These are phyloP conservation scores for Parnassius apollo DNA, from an alignment of 2,888 invertebrate species.

Conservation along the genomic window DNA sequence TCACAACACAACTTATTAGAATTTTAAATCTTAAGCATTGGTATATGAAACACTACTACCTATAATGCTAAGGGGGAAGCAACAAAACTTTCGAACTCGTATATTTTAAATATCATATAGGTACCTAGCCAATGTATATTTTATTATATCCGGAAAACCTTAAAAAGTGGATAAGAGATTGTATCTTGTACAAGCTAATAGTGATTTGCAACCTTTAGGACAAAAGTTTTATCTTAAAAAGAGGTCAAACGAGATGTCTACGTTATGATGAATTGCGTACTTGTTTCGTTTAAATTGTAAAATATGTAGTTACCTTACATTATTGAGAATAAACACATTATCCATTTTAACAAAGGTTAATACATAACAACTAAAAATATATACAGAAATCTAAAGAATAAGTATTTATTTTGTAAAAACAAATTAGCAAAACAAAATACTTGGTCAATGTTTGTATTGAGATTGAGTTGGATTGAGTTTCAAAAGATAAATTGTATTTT, in stretches of 20 bases:
- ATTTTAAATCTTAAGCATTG: too few relatives aligned
- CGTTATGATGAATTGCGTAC: slow-evolving; percentile 19
- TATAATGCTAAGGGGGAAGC: not conserved
- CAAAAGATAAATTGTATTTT: not conserved
- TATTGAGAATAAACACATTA: slow-evolving; percentile 64
- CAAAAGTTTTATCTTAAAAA: slow-evolving; percentile 23
- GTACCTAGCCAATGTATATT: too few relatives aligned
- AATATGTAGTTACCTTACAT: slow-evolving; percentile 55
- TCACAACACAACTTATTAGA: too few relatives aligned
- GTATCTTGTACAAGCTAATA: too few relatives aligned
- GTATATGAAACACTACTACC: too few relatives aligned
- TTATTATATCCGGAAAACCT: too few relatives aligned
- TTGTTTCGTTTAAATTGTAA: slow-evolving; percentile 1
- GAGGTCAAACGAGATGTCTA: slow-evolving; percentile 38
- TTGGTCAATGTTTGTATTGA: not conserved
- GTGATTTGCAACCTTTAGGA: not conserved
- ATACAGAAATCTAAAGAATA: not conserved
- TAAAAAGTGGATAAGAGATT: not conserved
- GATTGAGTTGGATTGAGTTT: not conserved
- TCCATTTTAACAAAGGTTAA: slow-evolving; percentile 52
- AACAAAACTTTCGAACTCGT: slow-evolving; percentile 1
- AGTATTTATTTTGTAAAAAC: slow-evolving; percentile 2
- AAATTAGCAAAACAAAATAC: slow-evolving; percentile 9
- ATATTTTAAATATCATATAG: not conserved
- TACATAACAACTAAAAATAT: slow-evolving; percentile 33